Percentiles rank a stretch among this genome's conserved stretches.
phyloP scores from a whole-genome alignment of 53 echinoderm and acorn worm species.

The Stichopus horrens region DNA sequence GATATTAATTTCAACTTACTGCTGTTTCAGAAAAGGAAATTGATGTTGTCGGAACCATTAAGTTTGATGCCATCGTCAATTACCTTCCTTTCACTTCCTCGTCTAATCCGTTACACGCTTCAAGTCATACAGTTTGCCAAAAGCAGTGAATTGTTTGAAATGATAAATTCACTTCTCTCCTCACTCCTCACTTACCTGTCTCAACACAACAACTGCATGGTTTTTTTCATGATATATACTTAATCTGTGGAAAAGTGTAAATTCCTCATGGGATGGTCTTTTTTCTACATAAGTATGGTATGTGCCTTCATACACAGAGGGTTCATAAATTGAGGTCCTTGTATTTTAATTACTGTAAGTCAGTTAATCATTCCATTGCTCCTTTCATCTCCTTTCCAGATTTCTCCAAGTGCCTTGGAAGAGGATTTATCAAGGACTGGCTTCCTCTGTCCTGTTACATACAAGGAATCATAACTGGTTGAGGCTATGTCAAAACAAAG shows the following conservation, averaged over 20 bases:
- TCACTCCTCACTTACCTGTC: too few species aligned
- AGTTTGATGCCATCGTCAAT: background rate
- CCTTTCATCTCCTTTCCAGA: background rate
- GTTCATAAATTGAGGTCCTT: too few species aligned
- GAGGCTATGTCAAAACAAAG: conserved; percentile 44
- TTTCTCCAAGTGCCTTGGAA: conserved; percentile 44
- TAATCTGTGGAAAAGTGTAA: too few species aligned
- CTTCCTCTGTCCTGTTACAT: conserved; percentile 25
- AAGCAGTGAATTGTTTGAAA: background rate
- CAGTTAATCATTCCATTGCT: background rate
- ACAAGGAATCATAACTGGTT: background rate
- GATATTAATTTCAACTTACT: background rate
- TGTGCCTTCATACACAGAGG: too few species aligned
- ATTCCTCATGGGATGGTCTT: too few species aligned
- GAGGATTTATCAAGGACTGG: conserved; percentile 27
- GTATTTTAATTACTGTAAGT: too few species aligned
- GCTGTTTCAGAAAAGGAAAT: background rate
- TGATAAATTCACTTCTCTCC: too few species aligned
- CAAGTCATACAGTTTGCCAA: background rate
- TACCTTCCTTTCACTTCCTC: background rate
- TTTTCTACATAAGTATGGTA: too few species aligned
- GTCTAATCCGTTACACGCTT: background rate
- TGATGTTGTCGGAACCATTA: background rate
- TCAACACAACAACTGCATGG: too few species aligned
- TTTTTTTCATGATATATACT: too few species aligned